Evolutionary conservation across 2,888 invertebrate genomes (phyloP), one percentile per base, ranked within the genome.

Genomic region (Cremastobaeus sp.): DNA sequence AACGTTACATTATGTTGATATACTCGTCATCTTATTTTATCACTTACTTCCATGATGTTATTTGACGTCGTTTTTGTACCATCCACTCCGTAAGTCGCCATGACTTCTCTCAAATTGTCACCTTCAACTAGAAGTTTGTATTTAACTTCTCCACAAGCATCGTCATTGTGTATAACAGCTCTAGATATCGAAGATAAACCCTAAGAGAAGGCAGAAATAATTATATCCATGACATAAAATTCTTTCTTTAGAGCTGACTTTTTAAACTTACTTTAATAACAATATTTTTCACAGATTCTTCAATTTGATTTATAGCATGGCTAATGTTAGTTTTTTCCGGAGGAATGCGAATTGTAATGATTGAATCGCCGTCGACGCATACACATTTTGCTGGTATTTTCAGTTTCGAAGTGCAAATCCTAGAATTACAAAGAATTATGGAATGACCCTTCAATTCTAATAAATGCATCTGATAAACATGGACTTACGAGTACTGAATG

Each of bases 81-180:
- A 70, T 95, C 90, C 0, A 99, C 94, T n/a, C 99, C 97, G 82
- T 90, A 92, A 0, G 97, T 97, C 0, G 96, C 97, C 89, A 99
- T 95, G 5, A 99, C 98, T 83, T 96, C 95, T 25, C 95, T 89
- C 74, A 98, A 90, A 47, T 98, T 98, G 82, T 96, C 94, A 8
- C 99, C 99, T 89, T 99, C 99, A 20, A 99, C 98, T 81, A 98
- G 94, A 34, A 99, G 89, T 85, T 96, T 96, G 85, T 95, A 97
- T 25, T 90, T 92, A 1, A 90, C 89, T 70, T 90, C 90, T 5
- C 90, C 90, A 39, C 88, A 88, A 2, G 92, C 90, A 82, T 96
- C 95, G 81, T 97, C 95, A 57, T 94, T 92, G 25, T 97, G 96
- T 78, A 99, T 98, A 57, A 99, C 96, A 6, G 98, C 98, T 37